A percentile compares a stretch with the other conserved stretches of the same genome.
These are phyloP conservation scores for Dolichoris vasculosae DNA, from an alignment of 1,140 invertebrate species.

Conservation along the genomic window DNA sequence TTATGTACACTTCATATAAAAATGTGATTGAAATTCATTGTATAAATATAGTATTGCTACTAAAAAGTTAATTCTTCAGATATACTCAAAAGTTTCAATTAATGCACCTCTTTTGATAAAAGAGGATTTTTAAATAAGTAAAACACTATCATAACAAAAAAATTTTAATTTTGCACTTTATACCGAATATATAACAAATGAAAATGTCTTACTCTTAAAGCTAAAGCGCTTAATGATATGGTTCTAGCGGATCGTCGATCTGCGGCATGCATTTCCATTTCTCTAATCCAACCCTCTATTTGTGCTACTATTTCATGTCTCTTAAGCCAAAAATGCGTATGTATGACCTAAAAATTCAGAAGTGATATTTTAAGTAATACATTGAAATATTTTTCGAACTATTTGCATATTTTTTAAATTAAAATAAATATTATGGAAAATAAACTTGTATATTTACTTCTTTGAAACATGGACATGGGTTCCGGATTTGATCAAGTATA, in stretches of 20 bases:
- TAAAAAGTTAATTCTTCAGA: no score
- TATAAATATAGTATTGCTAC: neutral
- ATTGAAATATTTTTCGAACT: no score
- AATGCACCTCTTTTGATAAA: neutral
- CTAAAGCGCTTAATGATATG: slow-evolving; percentile 84
- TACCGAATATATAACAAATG: neutral
- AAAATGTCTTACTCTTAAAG: slow-evolving; percentile 79
- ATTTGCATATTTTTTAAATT: slow-evolving; percentile 8
- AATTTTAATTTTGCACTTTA: no score
- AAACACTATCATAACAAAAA: no score
- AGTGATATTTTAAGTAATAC: no score
- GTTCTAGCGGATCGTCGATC: slow-evolving; percentile 84
- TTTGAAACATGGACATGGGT: slow-evolving; percentile 94
- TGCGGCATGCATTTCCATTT: slow-evolving; percentile 84
- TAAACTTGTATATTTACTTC: slow-evolving; percentile 77
- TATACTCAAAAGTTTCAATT: neutral
- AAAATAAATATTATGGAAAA: neutral
- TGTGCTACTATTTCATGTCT: slow-evolving; percentile 91
- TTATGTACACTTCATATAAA: neutral
- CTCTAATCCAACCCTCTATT: slow-evolving; percentile 91
- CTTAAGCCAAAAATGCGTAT: slow-evolving; percentile 96
- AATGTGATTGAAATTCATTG: neutral
- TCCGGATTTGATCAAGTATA: slow-evolving; percentile 94
- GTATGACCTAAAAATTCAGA: slow-evolving; percentile 87
- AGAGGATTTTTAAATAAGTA: no score